Evolutionary conservation across 2,113 vertebrate species (phyloP), one percentile per base, ranked within the genome.

Genomic region (Choloepus hoffmanni): DNA sequence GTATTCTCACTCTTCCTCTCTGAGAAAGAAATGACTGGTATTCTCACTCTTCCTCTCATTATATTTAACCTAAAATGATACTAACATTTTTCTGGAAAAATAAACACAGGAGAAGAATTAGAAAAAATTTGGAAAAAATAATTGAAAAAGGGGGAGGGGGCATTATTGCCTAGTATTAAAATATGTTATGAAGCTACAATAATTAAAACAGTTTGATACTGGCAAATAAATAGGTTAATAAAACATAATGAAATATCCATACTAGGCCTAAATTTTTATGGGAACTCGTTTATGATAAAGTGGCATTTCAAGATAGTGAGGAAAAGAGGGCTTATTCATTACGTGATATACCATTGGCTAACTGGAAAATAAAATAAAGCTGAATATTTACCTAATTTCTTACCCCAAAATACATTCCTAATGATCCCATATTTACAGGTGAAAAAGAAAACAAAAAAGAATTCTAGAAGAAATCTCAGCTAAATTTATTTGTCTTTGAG

Each of bases 261-360:
- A 90, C 84, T 40, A 91, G 36, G 85, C 33, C 13, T 14, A 89
- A 82, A 68, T 60, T 91, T 58, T 68, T 53, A 88, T 50, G 21
- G 14, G 48, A 62, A 53, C n/a, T 90, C 60, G 55, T 30, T 96
- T 92, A 92, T 79, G 84, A 85, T 53, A 90, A 96, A 93, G 43
- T 78, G 82, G 36, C 28, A 87, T 94, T 96, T 86, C 50, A 79
- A 89, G 86, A 84, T 74, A 84, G 76, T 83, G 28, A 68, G 63
- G 70, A 87, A 88, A 94, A 85, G 72, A 65, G 0, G 28, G 16
- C 77, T 53, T 68, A 68, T 55, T 90, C 15, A 90, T 68, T 91
- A 62, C 85, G 9, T 96, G 23, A 72, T 36, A 77, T 5, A 83
- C 28, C 36, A 28, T 2, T 63, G 62, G 43, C 10, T 92, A 93